Evolutionary conservation across 2,797 vertebrate species (phyloP).

Genomic region (Echeneis naucrates): DNA sequence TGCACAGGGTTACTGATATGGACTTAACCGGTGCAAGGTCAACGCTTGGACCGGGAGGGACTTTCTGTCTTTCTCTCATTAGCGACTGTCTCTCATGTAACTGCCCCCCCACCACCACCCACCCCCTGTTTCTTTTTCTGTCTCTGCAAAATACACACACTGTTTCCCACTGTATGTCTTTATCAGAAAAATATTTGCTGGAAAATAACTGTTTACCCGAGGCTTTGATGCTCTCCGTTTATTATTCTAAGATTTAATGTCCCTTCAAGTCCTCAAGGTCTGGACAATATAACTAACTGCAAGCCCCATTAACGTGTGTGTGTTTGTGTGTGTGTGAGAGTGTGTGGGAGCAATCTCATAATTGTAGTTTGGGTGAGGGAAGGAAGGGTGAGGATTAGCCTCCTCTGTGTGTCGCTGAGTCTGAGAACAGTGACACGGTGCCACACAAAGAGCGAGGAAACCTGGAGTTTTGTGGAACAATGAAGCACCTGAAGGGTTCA

Average conservation of each 20-base stretch:
- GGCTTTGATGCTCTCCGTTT: constrained; percentile 65
- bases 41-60: constrained; percentile 41
- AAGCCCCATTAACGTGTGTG: constrained; percentile 36
- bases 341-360: constrained; percentile 77
- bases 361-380: constrained; percentile 73
- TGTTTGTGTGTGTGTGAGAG: constrained; percentile 54
- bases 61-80: constrained; percentile 50
- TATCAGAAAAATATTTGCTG: constrained; percentile 45
- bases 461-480: constrained; percentile 51
- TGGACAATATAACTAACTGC: constrained; percentile 45
- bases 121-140: constrained; percentile 30
- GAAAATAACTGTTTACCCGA: constrained; percentile 69
- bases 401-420: constrained; percentile 59
- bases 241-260: constrained; percentile 65
- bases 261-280: constrained; percentile 46
- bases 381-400: constrained; percentile 81
- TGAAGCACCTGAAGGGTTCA: constrained; percentile 63
- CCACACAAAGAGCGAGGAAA: constrained; percentile 72
- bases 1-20: constrained; percentile 58
- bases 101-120: no score
- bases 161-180: constrained; percentile 59
- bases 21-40: constrained; percentile 61
- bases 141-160: constrained; percentile 40
- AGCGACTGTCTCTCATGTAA: constrained; percentile 33
- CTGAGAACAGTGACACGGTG: constrained; percentile 67